Evolutionary conservation across 2,797 vertebrate species (phyloP).

Genomic region (Pipistrellus nathusii): DNA sequence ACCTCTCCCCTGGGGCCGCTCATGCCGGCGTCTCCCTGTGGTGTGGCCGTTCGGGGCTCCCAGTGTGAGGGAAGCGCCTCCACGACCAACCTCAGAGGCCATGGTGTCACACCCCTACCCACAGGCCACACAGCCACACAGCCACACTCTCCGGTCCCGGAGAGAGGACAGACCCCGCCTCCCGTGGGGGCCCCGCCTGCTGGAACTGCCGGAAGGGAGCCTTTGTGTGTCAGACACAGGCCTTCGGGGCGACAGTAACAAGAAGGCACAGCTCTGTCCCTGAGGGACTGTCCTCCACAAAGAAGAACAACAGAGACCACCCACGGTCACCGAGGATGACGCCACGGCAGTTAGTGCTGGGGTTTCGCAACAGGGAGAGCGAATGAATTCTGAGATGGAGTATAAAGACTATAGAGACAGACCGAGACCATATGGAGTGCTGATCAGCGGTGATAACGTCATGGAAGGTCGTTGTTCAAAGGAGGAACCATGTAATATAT

Average conservation of each 20-base stretch:
- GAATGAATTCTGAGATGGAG: not conserved
- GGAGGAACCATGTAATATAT: not conserved
- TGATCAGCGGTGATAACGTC: constrained; percentile 7
- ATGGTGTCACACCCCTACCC: not conserved
- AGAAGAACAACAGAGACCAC: not conserved
- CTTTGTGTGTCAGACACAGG: not conserved
- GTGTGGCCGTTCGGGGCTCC: not conserved
- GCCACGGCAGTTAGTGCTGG: not conserved
- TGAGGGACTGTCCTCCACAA: not conserved
- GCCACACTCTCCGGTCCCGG: not conserved
- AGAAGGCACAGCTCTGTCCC: not conserved
- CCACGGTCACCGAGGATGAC: not conserved
- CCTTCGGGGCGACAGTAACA: not conserved
- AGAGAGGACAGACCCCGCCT: not conserved
- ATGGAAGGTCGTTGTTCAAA: not conserved
- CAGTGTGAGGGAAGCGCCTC: not conserved
- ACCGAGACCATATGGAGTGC: not conserved
- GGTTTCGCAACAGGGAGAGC: not conserved
- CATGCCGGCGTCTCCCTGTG: not conserved
- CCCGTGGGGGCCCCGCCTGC: not conserved
- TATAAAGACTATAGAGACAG: not conserved
- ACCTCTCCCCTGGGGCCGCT: not conserved
- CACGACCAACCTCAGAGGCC: not conserved
- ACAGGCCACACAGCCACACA: not conserved
- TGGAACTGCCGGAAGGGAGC: not conserved